These are phyloP conservation scores for Astyanax mexicanus DNA, from an alignment of 2,797 vertebrate genomes.

Conservation along the genomic window DNA sequence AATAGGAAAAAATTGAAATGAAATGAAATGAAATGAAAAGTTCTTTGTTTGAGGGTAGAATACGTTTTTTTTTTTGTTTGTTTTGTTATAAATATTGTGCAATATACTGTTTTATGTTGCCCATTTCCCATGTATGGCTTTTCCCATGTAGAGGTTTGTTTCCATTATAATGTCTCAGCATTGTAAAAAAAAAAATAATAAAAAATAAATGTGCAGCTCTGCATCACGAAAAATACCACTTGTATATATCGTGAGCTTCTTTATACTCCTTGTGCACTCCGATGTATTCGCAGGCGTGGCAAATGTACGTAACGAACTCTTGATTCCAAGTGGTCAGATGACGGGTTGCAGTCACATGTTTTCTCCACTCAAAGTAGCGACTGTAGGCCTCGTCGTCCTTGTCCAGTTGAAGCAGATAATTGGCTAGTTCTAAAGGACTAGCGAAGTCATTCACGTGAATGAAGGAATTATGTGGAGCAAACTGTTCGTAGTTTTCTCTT, in stretches of 20 bases:
- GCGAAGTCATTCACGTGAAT: conserved; percentile 88
- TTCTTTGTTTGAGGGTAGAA: no score
- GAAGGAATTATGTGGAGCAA: conserved; percentile 84
- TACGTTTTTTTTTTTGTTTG: no score
- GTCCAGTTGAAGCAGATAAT: conserved; percentile 82
- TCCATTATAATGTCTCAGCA: no score
- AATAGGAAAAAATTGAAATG: no score
- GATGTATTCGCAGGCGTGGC: conserved; percentile 84
- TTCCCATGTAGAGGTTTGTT: no score
- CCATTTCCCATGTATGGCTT: no score
- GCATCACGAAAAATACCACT: conserved; percentile 78
- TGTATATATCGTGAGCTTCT: conserved; percentile 83
- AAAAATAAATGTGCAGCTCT: no score
- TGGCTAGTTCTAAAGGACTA: conserved; percentile 81
- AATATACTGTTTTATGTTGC: no score
- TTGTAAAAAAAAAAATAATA: no score
- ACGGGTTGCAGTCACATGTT: conserved; percentile 76
- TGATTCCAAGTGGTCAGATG: conserved; percentile 71
- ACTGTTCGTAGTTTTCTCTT: conserved; percentile 88
- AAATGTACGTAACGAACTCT: conserved; percentile 78
- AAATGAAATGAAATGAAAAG: no score
- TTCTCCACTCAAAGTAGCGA: conserved; percentile 86
- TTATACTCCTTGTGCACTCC: conserved; percentile 80
- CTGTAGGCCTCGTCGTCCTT: conserved; percentile 82
- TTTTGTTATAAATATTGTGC: no score